These are phyloP conservation scores for Sparidentex hasta DNA, from an alignment of 2,797 vertebrate genomes.

Conservation along the genomic window DNA sequence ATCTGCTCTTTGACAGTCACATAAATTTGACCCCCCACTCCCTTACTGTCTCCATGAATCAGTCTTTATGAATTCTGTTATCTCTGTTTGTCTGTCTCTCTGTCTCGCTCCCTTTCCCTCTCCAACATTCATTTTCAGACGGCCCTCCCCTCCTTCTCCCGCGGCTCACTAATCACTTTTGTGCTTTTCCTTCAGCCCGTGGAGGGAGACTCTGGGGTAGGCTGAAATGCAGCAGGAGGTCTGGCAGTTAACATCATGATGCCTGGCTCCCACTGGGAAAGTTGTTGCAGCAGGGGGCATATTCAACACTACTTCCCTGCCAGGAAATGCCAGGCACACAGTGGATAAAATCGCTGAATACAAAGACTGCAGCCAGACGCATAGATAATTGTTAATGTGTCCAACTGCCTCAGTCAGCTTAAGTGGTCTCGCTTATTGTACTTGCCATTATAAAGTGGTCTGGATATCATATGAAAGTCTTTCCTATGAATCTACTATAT, in stretches of 20 bases:
- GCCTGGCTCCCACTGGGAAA: slow-evolving; percentile 72
- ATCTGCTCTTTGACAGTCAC: slow-evolving; percentile 89
- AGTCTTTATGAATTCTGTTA: slow-evolving; percentile 77
- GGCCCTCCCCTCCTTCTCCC: slow-evolving; percentile 58
- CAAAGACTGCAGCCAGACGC: slow-evolving; percentile 74
- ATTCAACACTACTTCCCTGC: slow-evolving; percentile 72
- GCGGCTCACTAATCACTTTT: slow-evolving; percentile 81
- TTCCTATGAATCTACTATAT: slow-evolving; percentile 5
- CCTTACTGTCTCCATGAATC: slow-evolving; percentile 78
- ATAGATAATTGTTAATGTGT: slow-evolving; percentile 69
- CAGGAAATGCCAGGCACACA: slow-evolving; percentile 71
- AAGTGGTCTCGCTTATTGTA: slow-evolving; percentile 50
- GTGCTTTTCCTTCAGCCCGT: slow-evolving; percentile 81
- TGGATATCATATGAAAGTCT: slow-evolving; percentile 39
- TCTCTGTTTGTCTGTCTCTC: slow-evolving; percentile 65
- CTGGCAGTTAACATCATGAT: slow-evolving; percentile 68
- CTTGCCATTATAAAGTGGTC: slow-evolving; percentile 29
- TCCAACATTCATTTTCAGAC: slow-evolving; percentile 67
- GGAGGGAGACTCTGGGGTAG: slow-evolving; percentile 74
- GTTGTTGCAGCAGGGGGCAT: slow-evolving; percentile 69
- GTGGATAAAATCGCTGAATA: slow-evolving; percentile 72
- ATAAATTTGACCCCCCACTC: slow-evolving; percentile 82
- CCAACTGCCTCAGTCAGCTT: slow-evolving; percentile 48
- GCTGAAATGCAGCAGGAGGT: slow-evolving; percentile 73
- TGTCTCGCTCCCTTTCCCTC: slow-evolving; percentile 64